Base-by-base conservation (phyloP, 2,888 invertebrate genomes). In the Desoria tigrina region DNA sequence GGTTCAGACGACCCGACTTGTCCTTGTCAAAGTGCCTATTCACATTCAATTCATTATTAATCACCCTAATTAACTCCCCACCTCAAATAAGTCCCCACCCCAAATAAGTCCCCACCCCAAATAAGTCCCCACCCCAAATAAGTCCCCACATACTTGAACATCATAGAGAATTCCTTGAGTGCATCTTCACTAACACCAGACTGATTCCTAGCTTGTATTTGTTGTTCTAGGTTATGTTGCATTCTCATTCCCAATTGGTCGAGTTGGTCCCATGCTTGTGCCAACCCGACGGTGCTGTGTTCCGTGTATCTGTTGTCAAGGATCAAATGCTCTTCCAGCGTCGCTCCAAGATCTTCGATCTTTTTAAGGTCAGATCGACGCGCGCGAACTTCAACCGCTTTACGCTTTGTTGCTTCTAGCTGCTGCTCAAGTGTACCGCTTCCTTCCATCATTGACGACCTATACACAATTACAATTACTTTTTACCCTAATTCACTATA, bases 361-460 rank as follows among this genome's bases (percentile, higher is more conserved):
- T 94, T 91, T 79, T 97, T 93, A 78, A 99, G 83, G 79, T 98
- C 97, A 55, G 90, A 89, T 71, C 97, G 87, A 65, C 96, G 87
- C 2, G 94, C 92, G 63, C 97, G 87, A 61, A 99, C 97, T 81
- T 99, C 98, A 1, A 89, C 90, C 18, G 98, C 94, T 81, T 98
- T 96, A 73, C 89, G 87, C 81, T 87, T 87, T 1, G 97, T 92
- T 39, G 95, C 93, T 78, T 97, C 98, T 77, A 99, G 83, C 83
- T 99, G 99, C 80, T 95, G 94, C 82, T 99, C 99, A 80, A 99
- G 83, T 16, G 97, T 93, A 59, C 98, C 99, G 16, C 94, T 92
- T 74, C 97, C 97, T 84, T 99, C 99, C 97, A 99, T 98, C 98
- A 99, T 98, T 3, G 96, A 94, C 50, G 96, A 92, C 80, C 96